Conservation (phyloP, 2,113 vertebrate species). For the Eulemur macaco region DNA sequence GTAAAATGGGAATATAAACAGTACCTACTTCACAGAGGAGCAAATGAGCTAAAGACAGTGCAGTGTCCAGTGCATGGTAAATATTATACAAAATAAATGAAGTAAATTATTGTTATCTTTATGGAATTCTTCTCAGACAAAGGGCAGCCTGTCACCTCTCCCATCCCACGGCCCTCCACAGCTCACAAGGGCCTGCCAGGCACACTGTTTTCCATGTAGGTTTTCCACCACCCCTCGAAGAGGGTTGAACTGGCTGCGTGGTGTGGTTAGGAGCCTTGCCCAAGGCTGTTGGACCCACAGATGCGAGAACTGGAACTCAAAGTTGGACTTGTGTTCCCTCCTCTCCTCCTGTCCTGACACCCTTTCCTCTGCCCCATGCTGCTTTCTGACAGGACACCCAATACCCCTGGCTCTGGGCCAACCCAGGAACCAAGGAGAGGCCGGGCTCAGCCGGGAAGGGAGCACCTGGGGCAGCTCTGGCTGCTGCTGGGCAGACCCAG, state of each 20-base stretch:
- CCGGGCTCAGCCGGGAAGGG: not conserved
- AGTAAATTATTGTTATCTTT: not conserved
- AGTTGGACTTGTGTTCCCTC: not conserved
- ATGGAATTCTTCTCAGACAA: not conserved
- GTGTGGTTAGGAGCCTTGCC: not conserved
- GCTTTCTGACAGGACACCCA: not conserved
- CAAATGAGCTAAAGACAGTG: not conserved
- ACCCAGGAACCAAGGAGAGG: not conserved
- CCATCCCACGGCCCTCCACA: not conserved
- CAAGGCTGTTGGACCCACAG: not conserved
- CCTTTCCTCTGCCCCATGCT: not conserved
- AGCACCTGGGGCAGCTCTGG: not conserved
- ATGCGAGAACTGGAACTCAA: not conserved
- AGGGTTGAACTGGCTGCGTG: not conserved
- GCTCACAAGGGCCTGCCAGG: not conserved
- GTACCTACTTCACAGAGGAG: not conserved
- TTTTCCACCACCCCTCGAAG: not conserved
- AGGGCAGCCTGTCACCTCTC: not conserved
- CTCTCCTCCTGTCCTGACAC: not conserved
- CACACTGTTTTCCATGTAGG: not conserved
- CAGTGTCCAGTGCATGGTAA: not conserved
- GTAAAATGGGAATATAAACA: slow-evolving; percentile 34
- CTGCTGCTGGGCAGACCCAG: not conserved
- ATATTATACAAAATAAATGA: not conserved
- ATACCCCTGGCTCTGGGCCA: not conserved